Evolutionary conservation across 2,888 invertebrate genomes (phyloP).

Genomic region (Polydrusus tereticollis): DNA sequence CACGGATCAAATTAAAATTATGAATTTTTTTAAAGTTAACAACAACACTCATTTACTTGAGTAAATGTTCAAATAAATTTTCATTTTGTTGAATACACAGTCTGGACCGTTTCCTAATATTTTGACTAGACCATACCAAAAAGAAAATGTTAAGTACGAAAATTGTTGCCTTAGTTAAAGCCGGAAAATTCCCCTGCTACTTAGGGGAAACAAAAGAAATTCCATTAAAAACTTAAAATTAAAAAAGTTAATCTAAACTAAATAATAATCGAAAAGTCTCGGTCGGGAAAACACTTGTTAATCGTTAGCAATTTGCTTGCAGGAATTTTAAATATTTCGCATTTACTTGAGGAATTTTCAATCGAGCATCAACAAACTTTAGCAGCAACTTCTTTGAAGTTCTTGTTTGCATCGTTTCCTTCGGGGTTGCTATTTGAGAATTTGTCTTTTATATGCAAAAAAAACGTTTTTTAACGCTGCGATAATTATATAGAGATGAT

Average conservation of each 20-base stretch:
- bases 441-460: slow-evolving; percentile 28
- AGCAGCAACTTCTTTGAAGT: slow-evolving; percentile 39
- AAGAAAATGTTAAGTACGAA: no score
- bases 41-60: no score
- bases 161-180: no score
- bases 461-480: slow-evolving; percentile 7
- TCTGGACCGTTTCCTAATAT: no score
- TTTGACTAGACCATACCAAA: no score
- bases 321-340: slow-evolving; percentile 48
- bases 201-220: neutral
- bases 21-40: no score
- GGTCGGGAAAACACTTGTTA: slow-evolving; percentile 43
- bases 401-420: slow-evolving; percentile 42
- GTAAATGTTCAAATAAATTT: no score
- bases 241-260: slow-evolving; percentile 24
- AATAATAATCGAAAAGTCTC: slow-evolving; percentile 31
- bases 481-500: slow-evolving; percentile 12
- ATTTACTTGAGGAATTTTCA: slow-evolving; percentile 47
- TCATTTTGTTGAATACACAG: no score
- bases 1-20: no score
- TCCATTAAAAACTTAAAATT: slow-evolving; percentile 31
- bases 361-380: slow-evolving; percentile 46
- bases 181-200: neutral
- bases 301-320: slow-evolving; percentile 41
- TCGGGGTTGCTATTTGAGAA: slow-evolving; percentile 29